A percentile compares a stretch with the other conserved stretches of the same genome.
phyloP scores from a whole-genome alignment of 2,888 invertebrate species.

The Arrhopalites spinosus region DNA sequence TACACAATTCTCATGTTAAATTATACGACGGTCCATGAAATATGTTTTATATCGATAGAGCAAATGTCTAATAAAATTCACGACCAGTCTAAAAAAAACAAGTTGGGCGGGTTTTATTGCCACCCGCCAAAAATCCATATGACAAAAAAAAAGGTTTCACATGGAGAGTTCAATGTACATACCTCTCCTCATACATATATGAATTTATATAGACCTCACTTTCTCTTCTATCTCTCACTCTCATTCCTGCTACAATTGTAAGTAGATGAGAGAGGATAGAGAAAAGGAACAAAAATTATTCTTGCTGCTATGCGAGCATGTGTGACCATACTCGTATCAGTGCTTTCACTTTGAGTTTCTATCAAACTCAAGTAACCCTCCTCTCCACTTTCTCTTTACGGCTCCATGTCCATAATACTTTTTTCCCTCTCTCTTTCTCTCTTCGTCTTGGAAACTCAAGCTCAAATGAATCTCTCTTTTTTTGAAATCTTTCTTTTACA shows the following conservation, averaged over 20 bases:
- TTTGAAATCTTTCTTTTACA: no score
- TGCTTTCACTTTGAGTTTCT: no score
- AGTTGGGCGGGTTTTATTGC: conserved; percentile 8
- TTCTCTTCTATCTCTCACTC: no score
- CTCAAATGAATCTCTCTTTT: no score
- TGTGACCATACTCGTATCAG: background rate
- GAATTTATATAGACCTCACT: no score
- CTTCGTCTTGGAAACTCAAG: no score
- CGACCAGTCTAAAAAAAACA: background rate
- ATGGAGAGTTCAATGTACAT: background rate
- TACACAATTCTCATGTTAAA: conserved; percentile 14
- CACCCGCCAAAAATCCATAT: background rate
- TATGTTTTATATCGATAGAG: conserved; percentile 15
- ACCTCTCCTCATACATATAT: background rate
- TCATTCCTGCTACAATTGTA: no score
- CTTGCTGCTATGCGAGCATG: background rate
- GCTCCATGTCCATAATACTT: no score
- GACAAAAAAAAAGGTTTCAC: background rate
- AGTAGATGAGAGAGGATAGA: no score
- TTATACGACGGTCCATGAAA: conserved; percentile 21
- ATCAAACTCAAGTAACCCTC: no score
- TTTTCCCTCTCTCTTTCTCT: no score
- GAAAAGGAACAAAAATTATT: background rate
- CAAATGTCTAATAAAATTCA: conserved; percentile 15
- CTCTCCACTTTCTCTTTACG: no score